Evolutionary conservation across 2,113 vertebrate species (phyloP).

Genomic region (Paratilapia polleni): DNA sequence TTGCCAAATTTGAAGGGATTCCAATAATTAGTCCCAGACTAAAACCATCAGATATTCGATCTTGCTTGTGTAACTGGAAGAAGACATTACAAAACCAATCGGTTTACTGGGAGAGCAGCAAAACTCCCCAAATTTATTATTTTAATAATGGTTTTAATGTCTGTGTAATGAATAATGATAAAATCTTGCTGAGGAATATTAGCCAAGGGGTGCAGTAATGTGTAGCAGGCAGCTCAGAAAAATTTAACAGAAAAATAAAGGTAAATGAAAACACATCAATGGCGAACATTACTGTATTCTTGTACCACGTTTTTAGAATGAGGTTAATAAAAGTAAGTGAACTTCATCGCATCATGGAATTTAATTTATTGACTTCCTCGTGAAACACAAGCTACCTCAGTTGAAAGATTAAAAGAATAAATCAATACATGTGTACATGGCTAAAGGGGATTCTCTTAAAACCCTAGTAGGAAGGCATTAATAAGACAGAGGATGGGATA

Average conservation of each 20-base stretch:
- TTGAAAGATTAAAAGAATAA: constrained; percentile 35
- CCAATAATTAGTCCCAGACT: too few relatives aligned
- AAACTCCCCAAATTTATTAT: background rate
- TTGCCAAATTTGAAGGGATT: too few relatives aligned
- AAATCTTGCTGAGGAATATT: background rate
- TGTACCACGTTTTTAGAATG: background rate
- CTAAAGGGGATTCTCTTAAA: background rate
- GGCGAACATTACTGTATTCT: background rate
- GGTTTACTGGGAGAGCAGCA: background rate
- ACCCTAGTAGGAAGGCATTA: background rate
- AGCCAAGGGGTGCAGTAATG: background rate
- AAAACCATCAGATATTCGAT: background rate
- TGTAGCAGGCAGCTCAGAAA: background rate
- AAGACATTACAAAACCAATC: background rate
- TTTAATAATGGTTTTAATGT: background rate
- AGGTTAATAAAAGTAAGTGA: constrained; percentile 5
- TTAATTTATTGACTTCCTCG: constrained; percentile 17
- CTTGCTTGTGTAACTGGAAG: background rate
- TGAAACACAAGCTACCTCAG: background rate
- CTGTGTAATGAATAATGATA: background rate
- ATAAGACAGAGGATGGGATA: constrained; percentile 6
- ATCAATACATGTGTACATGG: constrained; percentile 2
- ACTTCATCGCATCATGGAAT: constrained; percentile 1
- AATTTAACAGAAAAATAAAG: background rate
- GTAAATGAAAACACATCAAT: background rate